phyloP scores from a whole-genome alignment of 1,140 invertebrate species.

The Hyles vespertilio region DNA sequence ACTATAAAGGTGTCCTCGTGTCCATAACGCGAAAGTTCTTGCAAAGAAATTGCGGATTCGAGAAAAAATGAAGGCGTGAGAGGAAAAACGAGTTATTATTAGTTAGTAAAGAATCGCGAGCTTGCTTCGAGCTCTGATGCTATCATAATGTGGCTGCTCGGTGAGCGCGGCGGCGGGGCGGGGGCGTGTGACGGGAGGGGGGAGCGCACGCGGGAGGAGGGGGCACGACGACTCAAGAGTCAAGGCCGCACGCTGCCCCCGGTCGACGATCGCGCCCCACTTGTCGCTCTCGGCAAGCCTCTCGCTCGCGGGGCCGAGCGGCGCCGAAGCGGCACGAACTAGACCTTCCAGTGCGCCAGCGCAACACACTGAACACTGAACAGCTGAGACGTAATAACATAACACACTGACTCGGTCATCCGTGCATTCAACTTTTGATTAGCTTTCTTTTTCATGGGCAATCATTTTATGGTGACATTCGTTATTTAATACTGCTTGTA shows the following conservation, averaged over 20 bases:
- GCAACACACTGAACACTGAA: constrained; percentile 61
- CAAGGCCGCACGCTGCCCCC: constrained; percentile 83
- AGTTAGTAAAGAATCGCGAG: constrained; percentile 66
- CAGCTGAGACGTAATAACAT: constrained; percentile 74
- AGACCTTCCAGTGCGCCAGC: constrained; percentile 70
- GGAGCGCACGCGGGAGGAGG: constrained; percentile 16
- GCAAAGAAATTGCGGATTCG: constrained; percentile 13
- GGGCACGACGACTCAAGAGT: constrained; percentile 74
- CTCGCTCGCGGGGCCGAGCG: constrained; percentile 50
- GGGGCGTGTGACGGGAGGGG: constrained; percentile 23
- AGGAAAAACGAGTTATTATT: constrained; percentile 75
- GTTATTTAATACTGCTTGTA: no score
- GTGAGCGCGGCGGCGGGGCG: constrained; percentile 39
- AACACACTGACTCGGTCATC: constrained; percentile 75
- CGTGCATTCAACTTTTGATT: constrained; percentile 75
- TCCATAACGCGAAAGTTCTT: constrained; percentile 9
- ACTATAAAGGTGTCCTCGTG: constrained; percentile 15
- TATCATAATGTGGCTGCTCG: constrained; percentile 70
- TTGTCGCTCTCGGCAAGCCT: constrained; percentile 50
- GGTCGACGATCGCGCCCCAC: constrained; percentile 70
- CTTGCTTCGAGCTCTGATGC: constrained; percentile 67
- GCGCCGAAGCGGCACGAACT: constrained; percentile 56
- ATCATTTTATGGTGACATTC: constrained; percentile 20
- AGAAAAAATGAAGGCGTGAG: constrained; percentile 67
- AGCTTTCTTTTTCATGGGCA: constrained; percentile 66